Evolutionary conservation across 2,797 vertebrate species (phyloP), one percentile per base, ranked within the genome.

Genomic region (Chlorospingus flavigularis): DNA sequence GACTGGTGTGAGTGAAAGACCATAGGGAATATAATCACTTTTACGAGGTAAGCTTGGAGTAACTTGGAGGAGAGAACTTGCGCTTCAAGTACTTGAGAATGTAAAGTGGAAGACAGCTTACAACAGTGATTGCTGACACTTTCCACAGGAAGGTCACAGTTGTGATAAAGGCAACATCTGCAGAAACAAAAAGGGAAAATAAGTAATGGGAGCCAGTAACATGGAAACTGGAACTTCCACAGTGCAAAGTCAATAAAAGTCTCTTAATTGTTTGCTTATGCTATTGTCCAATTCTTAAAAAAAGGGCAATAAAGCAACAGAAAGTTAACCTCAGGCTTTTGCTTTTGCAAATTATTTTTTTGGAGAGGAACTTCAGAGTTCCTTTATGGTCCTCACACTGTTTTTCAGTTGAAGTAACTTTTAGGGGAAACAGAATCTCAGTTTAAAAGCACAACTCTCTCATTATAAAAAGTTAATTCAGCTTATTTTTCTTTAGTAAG

Each of bases 81-180:
- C 99, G 98, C 97, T 99, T 99, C 98, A 99, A 98, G 98, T 99
- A 99, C 97, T 99, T 99, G 97, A 99, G 98, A 88, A 99, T 98
- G 98, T 99, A 99, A 92, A 99, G 99, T 31, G 99, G 99, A 97
- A 99, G 99, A 98, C 99, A 99, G 99, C 99, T 99, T 97, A 99
- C 98, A 95, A 99, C 93, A 15, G 99, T 99, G 98, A 99, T 99
- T 77, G 98, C 98, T 6, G 98, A 99, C 97, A 99, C 99, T 98
- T 99, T 99, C 99, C 99, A 99, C 97, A 99, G 96, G 98, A 99
- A 99, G 97, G 99, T 98, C 98, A 98, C 94, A 5, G 99, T 99
- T 14, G 98, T 98, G 98, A 99, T 99, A 97, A 99, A 99, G 76
- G 98, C 98, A 94, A 98, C 93, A 97, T 99, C 99, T 99, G 98